phyloP scores from a whole-genome alignment of 2,797 vertebrate species.

The Anomalospiza imberbis region DNA sequence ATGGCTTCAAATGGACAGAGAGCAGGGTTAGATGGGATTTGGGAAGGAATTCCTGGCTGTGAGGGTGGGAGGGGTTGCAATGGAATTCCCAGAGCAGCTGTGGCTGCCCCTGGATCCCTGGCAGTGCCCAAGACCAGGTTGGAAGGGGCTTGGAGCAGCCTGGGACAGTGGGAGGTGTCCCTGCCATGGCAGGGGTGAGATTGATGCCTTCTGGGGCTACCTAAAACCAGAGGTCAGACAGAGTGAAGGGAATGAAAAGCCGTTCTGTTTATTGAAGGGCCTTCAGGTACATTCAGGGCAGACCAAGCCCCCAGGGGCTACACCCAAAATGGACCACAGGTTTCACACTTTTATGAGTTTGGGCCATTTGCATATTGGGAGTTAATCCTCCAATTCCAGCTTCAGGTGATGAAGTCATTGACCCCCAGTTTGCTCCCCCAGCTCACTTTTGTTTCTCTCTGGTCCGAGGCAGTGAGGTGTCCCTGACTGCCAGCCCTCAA shows the following conservation, averaged over 20 bases:
- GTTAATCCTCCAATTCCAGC: not conserved
- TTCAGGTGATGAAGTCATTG: not conserved
- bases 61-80: fast-evolving
- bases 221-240: not conserved
- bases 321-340: not conserved
- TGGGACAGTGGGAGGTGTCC: not conserved
- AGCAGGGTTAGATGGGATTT: not conserved
- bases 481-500: not conserved
- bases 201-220: not conserved
- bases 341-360: not conserved
- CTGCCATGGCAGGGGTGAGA: not conserved
- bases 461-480: not conserved
- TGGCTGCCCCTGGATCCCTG: not conserved
- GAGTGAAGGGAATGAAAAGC: not conserved
- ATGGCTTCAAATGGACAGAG: not conserved
- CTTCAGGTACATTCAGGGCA: not conserved
- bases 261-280: not conserved
- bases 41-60: not conserved
- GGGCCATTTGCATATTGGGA: not conserved
- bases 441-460: not conserved
- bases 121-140: fast-evolving
- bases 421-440: not conserved
- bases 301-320: no score
- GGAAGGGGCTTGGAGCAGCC: not conserved
- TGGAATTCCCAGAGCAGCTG: not conserved